A percentile compares a stretch with the other conserved stretches of the same genome.
Conservation (phyloP, 2,113 vertebrate genomes). For the Apus apus region DNA sequence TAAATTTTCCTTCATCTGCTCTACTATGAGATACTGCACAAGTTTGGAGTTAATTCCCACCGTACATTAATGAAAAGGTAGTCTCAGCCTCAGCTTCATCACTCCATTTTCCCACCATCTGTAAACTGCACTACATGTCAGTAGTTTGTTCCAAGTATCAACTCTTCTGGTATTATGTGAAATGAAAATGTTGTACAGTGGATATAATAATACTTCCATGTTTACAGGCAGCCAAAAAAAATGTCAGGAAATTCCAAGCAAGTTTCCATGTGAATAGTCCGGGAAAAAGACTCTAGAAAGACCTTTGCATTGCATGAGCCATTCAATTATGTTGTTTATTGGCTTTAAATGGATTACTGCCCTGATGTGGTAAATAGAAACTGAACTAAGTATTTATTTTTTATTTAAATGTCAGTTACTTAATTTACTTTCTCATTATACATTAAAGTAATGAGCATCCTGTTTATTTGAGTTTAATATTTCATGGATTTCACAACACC, state of each 20-base stretch:
- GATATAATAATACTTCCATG: background rate
- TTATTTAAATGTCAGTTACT: slow-evolving; percentile 65
- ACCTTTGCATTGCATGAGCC: background rate
- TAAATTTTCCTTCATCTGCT: background rate
- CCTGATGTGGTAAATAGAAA: slow-evolving; percentile 63
- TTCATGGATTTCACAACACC: slow-evolving; percentile 46
- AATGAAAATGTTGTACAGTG: background rate
- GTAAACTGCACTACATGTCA: fast-evolving
- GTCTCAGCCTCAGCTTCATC: background rate
- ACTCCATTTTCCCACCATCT: background rate
- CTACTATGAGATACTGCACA: background rate
- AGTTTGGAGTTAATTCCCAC: background rate
- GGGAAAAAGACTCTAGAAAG: background rate
- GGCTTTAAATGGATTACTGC: slow-evolving; percentile 51
- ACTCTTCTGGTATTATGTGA: background rate
- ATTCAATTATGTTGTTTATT: slow-evolving; percentile 57
- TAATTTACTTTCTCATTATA: slow-evolving; percentile 71
- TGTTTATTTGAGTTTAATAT: slow-evolving; percentile 67
- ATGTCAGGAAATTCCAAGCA: background rate
- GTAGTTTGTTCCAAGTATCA: background rate
- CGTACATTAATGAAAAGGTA: background rate
- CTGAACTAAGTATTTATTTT: slow-evolving; percentile 63
- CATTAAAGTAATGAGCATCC: slow-evolving; percentile 50
- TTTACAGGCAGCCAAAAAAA: background rate
- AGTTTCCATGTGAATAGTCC: background rate